phyloP scores from a whole-genome alignment of 2,113 vertebrate genomes.

The Limnothrissa miodon region DNA sequence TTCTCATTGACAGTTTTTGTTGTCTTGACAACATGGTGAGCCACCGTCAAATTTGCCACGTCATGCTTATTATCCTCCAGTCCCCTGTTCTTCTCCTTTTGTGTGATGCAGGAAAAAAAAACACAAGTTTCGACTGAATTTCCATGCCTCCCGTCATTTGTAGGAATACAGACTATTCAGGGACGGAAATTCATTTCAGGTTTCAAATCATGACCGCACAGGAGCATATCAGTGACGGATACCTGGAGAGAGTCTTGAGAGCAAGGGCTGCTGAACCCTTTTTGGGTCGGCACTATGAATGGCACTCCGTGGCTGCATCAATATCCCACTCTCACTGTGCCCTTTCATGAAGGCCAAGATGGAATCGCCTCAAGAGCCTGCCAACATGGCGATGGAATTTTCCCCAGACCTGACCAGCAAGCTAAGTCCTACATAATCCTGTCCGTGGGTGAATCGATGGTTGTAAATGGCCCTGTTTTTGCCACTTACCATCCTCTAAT shows the following conservation, averaged over 20 bases:
- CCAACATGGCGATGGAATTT: constrained; percentile 67
- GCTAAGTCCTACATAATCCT: constrained; percentile 55
- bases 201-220: background rate
- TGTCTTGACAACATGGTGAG: background rate
- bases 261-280: constrained; percentile 34
- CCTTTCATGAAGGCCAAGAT: constrained; percentile 63
- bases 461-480: constrained; percentile 59
- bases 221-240: background rate
- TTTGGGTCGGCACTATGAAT: constrained; percentile 48
- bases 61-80: background rate
- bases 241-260: constrained; percentile 14
- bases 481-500: constrained; percentile 16
- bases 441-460: constrained; percentile 60
- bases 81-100: background rate
- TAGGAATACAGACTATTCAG: background rate
- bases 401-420: constrained; percentile 66
- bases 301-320: constrained; percentile 55
- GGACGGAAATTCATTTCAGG: background rate
- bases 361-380: constrained; percentile 66
- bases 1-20: background rate
- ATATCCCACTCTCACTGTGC: constrained; percentile 63
- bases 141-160: background rate
- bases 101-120: background rate
- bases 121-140: background rate
- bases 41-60: background rate